Evolutionary conservation across 2,113 vertebrate species (phyloP).

Genomic region (Cyphomyrus plagiostoma): DNA sequence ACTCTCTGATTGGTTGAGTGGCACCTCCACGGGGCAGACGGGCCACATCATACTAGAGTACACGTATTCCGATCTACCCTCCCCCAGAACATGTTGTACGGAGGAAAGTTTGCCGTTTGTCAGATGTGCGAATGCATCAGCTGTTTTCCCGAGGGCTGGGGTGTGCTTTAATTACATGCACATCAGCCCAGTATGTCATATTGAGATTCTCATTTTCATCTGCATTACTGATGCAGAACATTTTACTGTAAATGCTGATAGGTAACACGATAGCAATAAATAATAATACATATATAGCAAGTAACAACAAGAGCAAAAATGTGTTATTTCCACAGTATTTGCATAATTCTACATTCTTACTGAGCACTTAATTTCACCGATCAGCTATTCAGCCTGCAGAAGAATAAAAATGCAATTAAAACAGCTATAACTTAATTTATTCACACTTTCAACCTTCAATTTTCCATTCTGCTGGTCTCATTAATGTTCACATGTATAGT

Average conservation of each 20-base stretch:
- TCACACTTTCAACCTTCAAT: neutral
- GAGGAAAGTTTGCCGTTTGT: neutral
- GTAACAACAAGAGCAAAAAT: neutral
- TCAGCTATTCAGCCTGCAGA: neutral
- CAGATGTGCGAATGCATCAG: neutral
- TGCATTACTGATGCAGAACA: neutral
- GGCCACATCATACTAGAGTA: no score
- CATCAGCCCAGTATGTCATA: neutral
- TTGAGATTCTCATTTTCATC: neutral
- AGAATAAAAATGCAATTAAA: neutral
- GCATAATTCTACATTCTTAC: neutral
- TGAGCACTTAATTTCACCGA: neutral
- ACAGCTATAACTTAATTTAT: neutral
- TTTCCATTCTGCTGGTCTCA: neutral
- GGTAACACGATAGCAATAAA: neutral
- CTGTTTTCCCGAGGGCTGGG: neutral
- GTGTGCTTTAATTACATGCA: neutral
- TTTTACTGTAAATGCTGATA: slow-evolving; percentile 1
- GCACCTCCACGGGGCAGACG: neutral
- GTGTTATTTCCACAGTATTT: neutral
- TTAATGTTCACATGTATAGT: neutral
- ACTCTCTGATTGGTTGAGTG: neutral
- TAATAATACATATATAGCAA: neutral
- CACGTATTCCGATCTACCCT: neutral
- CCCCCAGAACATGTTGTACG: neutral